Evolutionary conservation across 2,888 invertebrate species (phyloP).

Genomic region (Exephanes ischioxanthus): DNA sequence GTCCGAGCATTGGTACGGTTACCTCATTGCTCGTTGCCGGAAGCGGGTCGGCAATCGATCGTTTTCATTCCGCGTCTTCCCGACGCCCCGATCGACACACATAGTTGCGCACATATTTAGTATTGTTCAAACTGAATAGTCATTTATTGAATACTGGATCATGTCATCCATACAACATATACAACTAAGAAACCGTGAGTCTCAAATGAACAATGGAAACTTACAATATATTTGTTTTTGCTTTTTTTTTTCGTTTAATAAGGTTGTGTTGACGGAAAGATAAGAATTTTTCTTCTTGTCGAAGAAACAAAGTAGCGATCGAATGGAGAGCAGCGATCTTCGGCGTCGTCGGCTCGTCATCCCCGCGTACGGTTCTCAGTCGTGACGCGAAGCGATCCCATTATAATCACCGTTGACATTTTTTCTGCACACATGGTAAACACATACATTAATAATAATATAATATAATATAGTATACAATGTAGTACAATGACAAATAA

Average conservation of each 20-base stretch:
- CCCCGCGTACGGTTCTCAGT: constrained; percentile 43
- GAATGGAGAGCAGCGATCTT: constrained; percentile 36
- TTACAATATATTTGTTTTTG: constrained; percentile 53
- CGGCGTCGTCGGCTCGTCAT: constrained; percentile 10
- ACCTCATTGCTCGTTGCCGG: neutral
- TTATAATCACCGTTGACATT: constrained; percentile 69
- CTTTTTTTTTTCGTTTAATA: constrained; percentile 40
- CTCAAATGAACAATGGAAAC: constrained; percentile 57
- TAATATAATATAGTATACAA: neutral
- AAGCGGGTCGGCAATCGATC: neutral
- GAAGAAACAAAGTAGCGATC: constrained; percentile 57
- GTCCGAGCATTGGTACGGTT: too few relatives aligned
- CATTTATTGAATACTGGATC: constrained; percentile 69
- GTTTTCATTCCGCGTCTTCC: neutral
- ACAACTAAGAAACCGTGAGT: constrained; percentile 67
- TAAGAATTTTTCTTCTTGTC: constrained; percentile 38
- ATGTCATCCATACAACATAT: constrained; percentile 66
- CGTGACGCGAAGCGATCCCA: constrained; percentile 65
- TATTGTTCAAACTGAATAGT: constrained; percentile 58
- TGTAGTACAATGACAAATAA: neutral
- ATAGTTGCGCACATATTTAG: neutral
- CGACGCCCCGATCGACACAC: neutral
- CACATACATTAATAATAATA: neutral
- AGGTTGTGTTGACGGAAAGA: constrained; percentile 44
- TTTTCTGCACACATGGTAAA: constrained; percentile 63